Percentiles rank a stretch among this genome's conserved stretches.
phyloP scores from a whole-genome alignment of 2,113 vertebrate genomes.

The Channa maculata region DNA sequence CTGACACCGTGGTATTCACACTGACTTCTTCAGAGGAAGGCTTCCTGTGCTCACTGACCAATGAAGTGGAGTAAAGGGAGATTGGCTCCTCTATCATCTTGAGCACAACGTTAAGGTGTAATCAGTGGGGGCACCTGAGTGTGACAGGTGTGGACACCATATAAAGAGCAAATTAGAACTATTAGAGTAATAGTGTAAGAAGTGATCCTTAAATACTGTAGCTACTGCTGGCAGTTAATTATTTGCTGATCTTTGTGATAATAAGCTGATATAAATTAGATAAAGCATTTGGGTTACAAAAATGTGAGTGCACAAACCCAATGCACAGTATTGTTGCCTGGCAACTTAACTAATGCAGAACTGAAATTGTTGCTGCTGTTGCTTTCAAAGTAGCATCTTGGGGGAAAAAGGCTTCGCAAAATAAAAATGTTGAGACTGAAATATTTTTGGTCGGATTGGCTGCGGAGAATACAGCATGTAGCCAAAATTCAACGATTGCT shows the following conservation, averaged over 20 bases:
- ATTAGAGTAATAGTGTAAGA: too few relatives aligned
- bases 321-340: constrained; percentile 73
- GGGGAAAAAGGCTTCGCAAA: constrained; percentile 36
- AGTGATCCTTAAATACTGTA: not conserved
- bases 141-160: constrained; percentile 45
- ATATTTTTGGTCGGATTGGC: constrained; percentile 50
- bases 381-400: constrained; percentile 47
- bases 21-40: constrained; percentile 22
- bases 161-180: constrained; percentile 38
- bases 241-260: constrained; percentile 19
- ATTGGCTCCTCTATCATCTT: constrained; percentile 41
- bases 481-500: constrained; percentile 16
- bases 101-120: constrained; percentile 37
- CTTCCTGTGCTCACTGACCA: constrained; percentile 41
- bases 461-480: constrained; percentile 28
- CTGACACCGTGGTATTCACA: not conserved
- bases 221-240: not conserved
- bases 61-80: constrained; percentile 44
- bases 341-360: constrained; percentile 77
- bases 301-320: constrained; percentile 49
- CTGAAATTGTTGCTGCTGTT: constrained; percentile 39
- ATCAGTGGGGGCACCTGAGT: constrained; percentile 53
- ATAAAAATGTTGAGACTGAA: constrained; percentile 39
- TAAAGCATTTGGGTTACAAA: constrained; percentile 38
- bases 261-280: constrained; percentile 38